Evolutionary conservation across 2,888 invertebrate genomes (phyloP), one percentile per base, ranked within the genome.

Genomic region (Bruchidius siliquastri): DNA sequence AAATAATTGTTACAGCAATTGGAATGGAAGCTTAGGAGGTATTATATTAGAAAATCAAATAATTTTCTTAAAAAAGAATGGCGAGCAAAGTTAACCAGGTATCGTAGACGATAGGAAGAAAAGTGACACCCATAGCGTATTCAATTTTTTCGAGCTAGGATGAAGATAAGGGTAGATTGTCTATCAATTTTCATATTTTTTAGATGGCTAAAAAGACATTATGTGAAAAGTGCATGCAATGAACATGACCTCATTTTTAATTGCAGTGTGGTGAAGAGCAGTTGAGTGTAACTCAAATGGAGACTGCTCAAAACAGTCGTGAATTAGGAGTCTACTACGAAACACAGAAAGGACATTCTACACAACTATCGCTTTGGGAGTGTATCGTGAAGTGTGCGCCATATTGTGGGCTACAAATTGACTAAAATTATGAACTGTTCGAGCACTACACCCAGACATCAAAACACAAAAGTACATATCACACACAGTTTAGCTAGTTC

Each of bases 401-500:
- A 1, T 49, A 49, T 49, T 13, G 49, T 49, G 49, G 49, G 49
- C 49, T 8, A 49, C 49, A 49, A 26, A 13, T 49, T 49, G 49
- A 49, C 8, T 49, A 3, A 13, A 49, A 18, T 13, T 49, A 49
- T 49, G 49, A 49, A 49, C 3, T 49, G 18, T 49, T n/a, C 49
- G 1, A 49, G 49, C 49, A 49, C 49, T 49, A 13, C 49, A 49
- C 6, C 49, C 6, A 49, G 6, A 13, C 49, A 49, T 13, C 49
- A 49, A 13, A 71, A 73, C 71, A 71, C 71, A 68, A 71, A 73
- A 32, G 77, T 79, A 79, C 78, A 79, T 77, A 77, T 49, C 49
- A 49, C 49, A 49, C 26, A 26, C 2, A 2, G 2, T 26, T 8
- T 49, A 49, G 49, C 13, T 49, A 49, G 49, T 13, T 49, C 49